Evolutionary conservation across 2,113 vertebrate genomes (phyloP).

Genomic region (Eptesicus fuscus): DNA sequence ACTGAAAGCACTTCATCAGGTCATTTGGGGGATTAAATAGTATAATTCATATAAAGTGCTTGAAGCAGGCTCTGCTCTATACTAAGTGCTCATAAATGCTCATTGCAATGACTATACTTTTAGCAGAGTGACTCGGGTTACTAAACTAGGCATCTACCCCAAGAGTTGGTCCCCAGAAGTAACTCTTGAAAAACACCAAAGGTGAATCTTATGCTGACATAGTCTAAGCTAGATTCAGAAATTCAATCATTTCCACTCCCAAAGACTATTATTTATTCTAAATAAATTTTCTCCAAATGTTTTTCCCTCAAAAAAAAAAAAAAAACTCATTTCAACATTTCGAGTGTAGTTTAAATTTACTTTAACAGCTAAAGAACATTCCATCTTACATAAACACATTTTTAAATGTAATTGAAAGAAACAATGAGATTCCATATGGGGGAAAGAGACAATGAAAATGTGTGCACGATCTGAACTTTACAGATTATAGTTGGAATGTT

Average conservation of each 20-base stretch:
- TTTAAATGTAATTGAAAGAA: conserved; percentile 52
- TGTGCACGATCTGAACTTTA: conserved; percentile 41
- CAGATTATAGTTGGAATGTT: conserved; percentile 49
- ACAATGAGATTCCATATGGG: conserved; percentile 65
- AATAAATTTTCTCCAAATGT: conserved; percentile 31
- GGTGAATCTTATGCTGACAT: not conserved
- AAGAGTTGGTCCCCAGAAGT: not conserved
- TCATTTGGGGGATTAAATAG: not conserved
- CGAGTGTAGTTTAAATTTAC: conserved; percentile 35
- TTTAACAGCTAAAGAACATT: conserved; percentile 37
- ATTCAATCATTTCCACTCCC: not conserved
- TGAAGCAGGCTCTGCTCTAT: not conserved
- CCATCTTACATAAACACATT: conserved; percentile 41
- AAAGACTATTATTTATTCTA: not conserved
- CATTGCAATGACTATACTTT: not conserved
- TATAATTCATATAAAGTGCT: not conserved
- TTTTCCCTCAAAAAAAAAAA: conserved; percentile 45
- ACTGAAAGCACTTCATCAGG: not conserved
- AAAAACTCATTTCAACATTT: not conserved
- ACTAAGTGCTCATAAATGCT: not conserved
- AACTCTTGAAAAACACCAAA: not conserved
- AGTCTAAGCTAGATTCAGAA: not conserved
- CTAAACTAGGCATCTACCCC: not conserved
- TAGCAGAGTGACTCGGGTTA: not conserved
- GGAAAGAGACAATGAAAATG: conserved; percentile 59